Base-by-base conservation (phyloP, 2,888 invertebrate genomes). In the Amorpha juglandis region DNA sequence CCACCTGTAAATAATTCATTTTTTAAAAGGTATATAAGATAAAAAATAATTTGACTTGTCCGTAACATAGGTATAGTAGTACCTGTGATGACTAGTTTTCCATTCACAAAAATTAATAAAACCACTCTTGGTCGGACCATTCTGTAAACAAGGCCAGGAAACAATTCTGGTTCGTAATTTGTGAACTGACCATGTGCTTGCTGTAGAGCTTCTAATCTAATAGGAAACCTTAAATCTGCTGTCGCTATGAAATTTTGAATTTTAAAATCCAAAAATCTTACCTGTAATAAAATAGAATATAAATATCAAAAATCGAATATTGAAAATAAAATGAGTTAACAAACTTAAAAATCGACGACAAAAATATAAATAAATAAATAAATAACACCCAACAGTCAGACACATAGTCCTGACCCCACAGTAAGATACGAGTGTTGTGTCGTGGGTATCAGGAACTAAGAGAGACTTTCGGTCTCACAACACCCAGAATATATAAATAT, bases 91-190 rank as follows among this genome's bases (percentile, higher is more conserved):
- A 99, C 99, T 74, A 99, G 96, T 95, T 99, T 99, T 66, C 99
- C 99, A 87, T 99, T 99, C 0, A 99, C 99, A 94, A 99, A 99
- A 87, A 99, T 99, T 12, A 99, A 94, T 70, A 99, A 91, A n/a
- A 99, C 99, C 73, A 99, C 96, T 74, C 98, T 95, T 0, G 99
- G 99, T 80, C 98, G 97, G 51, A 99, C 97, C 98, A 99, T 98
- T 78, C 99, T 95, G 87, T 99, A 99, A 67, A 99, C 98, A 42
- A 99, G 94, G n/a, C 99, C 99, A 8, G 99, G 99, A 90, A 99
- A 99, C 66, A 99, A 92, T 90, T 99, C 99, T 0, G 99, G 99
- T 88, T 99, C 99, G 83, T 99, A 99, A 64, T 98, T 97, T 69
- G 95, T 95, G 81, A 95, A 97, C 87, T 96, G 97, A 35, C 95